Base-by-base conservation (phyloP, 2,888 invertebrate genomes). In the Aphidius colemani region DNA sequence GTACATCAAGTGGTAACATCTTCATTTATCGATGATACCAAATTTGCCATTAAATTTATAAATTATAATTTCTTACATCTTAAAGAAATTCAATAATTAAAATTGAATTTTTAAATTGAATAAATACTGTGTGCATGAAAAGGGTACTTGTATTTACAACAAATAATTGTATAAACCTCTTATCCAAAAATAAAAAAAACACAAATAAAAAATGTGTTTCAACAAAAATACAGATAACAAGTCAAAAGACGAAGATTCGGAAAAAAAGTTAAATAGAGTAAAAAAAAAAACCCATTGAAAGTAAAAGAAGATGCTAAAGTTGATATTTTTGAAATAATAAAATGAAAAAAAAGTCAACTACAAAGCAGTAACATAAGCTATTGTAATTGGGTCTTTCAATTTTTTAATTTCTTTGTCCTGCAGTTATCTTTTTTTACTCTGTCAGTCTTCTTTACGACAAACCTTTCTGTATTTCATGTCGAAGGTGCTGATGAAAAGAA, bases 11-110 rank as follows among this genome's bases (percentile, higher is more conserved):
- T 49, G 60, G 41, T 60, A 40, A 45, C 50, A 11, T 45, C 41
- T 41, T 40, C 56, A 49, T 61, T 64, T 56, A 64, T 10, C 45
- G 50, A 57, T 64, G 45, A 61, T 64, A 39, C 10, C 13, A 53
- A 53, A 10, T 10, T 11, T 18, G 2, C 13, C 13, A 18, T 18
- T 18, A 18, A 18, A 18, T 18, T 18, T 18, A 2, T 18, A 2
- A 18, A 18, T 18, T 18, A 18, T 18, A 18, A n/a, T n/a, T n/a
- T n/a, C n/a, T n/a, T n/a, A n/a, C n/a, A n/a, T n/a, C n/a, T n/a
- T n/a, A n/a, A n/a, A 18, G 13, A 1, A 18, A 18, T 18, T 18
- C 13, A 18, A 18, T 18, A 18, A 18, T 2, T 18, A 18, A 1
- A 18, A 18, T 18, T 18, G 2, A 18, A 18, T 18, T 18, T 18